These are phyloP conservation scores for Kryphioiulus occultus DNA, from an alignment of 2,888 invertebrate species.

Conservation along the genomic window DNA sequence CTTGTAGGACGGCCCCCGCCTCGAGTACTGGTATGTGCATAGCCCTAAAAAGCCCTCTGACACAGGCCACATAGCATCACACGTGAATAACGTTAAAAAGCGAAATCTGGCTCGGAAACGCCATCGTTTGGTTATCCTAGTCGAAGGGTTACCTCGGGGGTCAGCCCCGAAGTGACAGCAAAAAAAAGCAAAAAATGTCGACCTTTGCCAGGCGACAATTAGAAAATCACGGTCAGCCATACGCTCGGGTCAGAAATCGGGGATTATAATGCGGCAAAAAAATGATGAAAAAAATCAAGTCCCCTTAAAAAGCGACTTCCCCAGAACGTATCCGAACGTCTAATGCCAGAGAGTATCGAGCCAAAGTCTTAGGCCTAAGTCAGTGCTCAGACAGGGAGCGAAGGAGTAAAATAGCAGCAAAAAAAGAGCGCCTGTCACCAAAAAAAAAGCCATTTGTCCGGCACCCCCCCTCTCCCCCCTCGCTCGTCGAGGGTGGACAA, in stretches of 20 bases:
- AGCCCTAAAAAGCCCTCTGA: background rate
- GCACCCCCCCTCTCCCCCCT: background rate
- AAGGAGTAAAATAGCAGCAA: slow-evolving; percentile 17
- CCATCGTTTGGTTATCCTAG: no score
- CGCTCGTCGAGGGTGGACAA: background rate
- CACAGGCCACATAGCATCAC: background rate
- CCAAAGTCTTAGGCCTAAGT: slow-evolving; percentile 16
- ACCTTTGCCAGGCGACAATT: background rate
- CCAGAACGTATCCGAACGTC: no score
- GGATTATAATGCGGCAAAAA: background rate
- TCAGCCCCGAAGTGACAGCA: background rate
- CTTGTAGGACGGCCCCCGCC: background rate
- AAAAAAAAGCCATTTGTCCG: slow-evolving; percentile 10
- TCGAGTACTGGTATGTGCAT: background rate
- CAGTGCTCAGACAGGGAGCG: slow-evolving; percentile 12
- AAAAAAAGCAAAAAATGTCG: background rate
- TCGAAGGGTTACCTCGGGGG: background rate
- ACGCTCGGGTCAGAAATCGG: background rate
- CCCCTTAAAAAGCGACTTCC: background rate
- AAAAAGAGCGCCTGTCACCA: slow-evolving; percentile 15
- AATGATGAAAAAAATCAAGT: background rate
- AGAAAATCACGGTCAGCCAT: slow-evolving; percentile 6
- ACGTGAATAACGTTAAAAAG: background rate
- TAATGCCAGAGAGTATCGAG: slow-evolving; percentile 4
- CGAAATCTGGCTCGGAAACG: no score